Evolutionary conservation across 2,797 vertebrate genomes (phyloP), one percentile per base, ranked within the genome.

Genomic region (Salarias fasciatus): DNA sequence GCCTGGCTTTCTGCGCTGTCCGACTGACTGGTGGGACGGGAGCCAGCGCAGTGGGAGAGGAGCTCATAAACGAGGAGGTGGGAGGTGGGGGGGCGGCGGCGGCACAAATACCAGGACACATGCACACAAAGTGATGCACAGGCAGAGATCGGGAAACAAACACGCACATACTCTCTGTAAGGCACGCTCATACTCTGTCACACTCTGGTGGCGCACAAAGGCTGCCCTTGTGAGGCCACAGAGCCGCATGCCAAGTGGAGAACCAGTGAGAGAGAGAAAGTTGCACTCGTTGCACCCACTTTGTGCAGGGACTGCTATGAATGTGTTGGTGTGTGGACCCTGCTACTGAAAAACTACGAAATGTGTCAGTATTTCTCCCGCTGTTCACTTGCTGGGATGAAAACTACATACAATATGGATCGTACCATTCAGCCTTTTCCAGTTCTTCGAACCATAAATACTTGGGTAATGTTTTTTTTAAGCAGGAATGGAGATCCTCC

Each of bases 211-310:
- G 51, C 42, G 50, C 61, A 93, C 91, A 92, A 93, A 86, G 85
- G 72, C 80, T 13, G 67, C 69, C 75, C 82, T 88, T 93, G 89
- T 92, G 77, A 67, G 62, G 63, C 69, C 63, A 53, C 72, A 89
- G 87, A 88, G 70, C 73, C 58, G 57, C 36, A 51, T 63, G 71
- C 53, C 69, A 57, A 58, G 55, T 59, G 56, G 67, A 63, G 69
- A 54, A 60, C 48, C 66, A 24, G 18, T 24, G 18, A 24, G 18
- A 24, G 18, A 24, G 18, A 24, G 18, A 24, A 24, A 24, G 62
- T 35, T 61, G 57, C 36, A 62, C 72, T 53, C 65, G 4, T 63
- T 71, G 41, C 53, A 60, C 68, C 37, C 44, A 29, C 56, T 55
- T 33, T 45, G 42, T 42, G 62, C 58, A 42, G 57, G 62, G 24